phyloP scores from a whole-genome alignment of 2,797 vertebrate species.

The Rousettus madagascariensis region DNA sequence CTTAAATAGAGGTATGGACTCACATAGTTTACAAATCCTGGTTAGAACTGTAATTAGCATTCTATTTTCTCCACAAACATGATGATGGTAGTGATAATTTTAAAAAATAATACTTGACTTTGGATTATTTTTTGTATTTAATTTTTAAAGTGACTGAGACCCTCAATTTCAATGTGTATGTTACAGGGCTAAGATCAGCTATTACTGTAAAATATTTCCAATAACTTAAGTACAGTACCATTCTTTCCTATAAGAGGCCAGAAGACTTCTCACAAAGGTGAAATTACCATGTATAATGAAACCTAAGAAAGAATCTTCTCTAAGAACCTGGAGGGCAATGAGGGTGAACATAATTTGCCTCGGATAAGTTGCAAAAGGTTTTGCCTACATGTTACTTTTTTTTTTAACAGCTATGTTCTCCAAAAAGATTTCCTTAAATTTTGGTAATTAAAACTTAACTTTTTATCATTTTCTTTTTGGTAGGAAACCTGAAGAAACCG shows the following conservation, averaged over 20 bases:
- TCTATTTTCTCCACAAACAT: constrained; percentile 14
- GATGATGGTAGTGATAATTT: not conserved
- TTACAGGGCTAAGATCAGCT: constrained; percentile 19
- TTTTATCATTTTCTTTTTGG: constrained; percentile 21
- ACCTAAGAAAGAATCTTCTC: not conserved
- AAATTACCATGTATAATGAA: not conserved
- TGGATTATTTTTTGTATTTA: constrained; percentile 36
- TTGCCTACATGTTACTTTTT: not conserved
- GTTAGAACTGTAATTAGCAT: not conserved
- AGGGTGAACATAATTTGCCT: not conserved
- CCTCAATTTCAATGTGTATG: not conserved
- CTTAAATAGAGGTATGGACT: constrained; percentile 90
- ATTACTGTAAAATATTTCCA: constrained; percentile 36
- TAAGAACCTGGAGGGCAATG: not conserved
- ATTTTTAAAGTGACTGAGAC: not conserved
- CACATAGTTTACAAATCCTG: not conserved
- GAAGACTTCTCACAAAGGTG: not conserved
- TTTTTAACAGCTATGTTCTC: constrained; percentile 38
- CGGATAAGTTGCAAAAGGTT: not conserved
- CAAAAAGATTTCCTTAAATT: constrained; percentile 43
- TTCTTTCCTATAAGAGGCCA: constrained; percentile 11
- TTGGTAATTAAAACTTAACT: constrained; percentile 26
- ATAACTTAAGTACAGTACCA: not conserved
- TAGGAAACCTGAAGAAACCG: constrained; percentile 27
- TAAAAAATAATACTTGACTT: not conserved